Percentiles rank a stretch among this genome's conserved stretches.
phyloP scores from a whole-genome alignment of 2,797 vertebrate species.

The Picus viridis region DNA sequence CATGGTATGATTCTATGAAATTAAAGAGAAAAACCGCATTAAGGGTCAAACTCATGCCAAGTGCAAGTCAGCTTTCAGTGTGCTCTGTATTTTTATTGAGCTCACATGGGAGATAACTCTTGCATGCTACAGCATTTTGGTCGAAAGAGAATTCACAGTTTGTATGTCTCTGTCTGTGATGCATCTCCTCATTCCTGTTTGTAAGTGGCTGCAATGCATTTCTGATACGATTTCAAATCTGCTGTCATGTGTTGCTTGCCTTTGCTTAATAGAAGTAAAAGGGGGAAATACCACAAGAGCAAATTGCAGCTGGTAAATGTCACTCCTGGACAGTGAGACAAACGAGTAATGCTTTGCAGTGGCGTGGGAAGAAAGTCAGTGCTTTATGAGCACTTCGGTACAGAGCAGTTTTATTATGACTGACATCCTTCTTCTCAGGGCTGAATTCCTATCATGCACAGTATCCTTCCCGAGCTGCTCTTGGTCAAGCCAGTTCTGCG shows the following conservation, averaged over 20 bases:
- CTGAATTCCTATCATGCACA: slow-evolving; percentile 12
- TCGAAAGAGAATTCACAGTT: not conserved
- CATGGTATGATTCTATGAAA: no score
- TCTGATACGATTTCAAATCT: not conserved
- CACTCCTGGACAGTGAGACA: not conserved
- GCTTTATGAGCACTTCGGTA: slow-evolving; percentile 15
- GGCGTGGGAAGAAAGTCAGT: slow-evolving; percentile 13
- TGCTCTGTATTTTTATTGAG: not conserved
- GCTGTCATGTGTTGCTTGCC: not conserved
- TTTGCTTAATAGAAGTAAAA: not conserved
- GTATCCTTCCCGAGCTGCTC: slow-evolving; percentile 39
- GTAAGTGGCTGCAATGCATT: not conserved
- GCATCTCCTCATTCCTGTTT: not conserved
- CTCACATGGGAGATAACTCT: not conserved
- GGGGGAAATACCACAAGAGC: not conserved
- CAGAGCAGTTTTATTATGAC: not conserved
- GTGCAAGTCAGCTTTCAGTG: not conserved
- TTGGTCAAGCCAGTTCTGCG: not conserved
- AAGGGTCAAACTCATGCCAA: not conserved
- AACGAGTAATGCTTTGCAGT: not conserved
- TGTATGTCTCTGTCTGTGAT: not conserved
- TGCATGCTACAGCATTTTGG: not conserved
- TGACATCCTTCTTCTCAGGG: slow-evolving; percentile 63
- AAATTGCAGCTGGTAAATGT: slow-evolving; percentile 6
- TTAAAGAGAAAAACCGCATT: not conserved